Evolutionary conservation across 2,888 invertebrate genomes (phyloP), one percentile per base, ranked within the genome.

Genomic region (Stegana nigrithorax): DNA sequence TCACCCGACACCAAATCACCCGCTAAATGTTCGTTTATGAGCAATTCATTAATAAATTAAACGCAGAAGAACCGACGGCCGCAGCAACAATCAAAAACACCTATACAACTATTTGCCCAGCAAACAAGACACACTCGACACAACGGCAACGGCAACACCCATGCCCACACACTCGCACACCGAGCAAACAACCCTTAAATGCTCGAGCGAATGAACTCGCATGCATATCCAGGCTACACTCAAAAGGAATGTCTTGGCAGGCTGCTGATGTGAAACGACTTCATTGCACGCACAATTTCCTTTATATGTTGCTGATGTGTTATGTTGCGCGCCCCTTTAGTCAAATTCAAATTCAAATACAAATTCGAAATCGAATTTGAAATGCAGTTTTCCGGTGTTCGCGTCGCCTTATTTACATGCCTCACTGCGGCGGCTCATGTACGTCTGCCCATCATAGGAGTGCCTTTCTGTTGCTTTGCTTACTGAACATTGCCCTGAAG

Each of bases 241-340:
- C n/a, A n/a, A n/a, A n/a, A n/a, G n/a, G n/a, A n/a, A n/a, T n/a
- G n/a, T n/a, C n/a, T n/a, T n/a, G n/a, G n/a, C 39, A 47, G 17
- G 55, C 61, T 56, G 32, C 58, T n/a, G 45, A 36, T 47, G 57
- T 51, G 58, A 71, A 81, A 81, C 69, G 81, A 73, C 77, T 78
- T 72, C 62, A 65, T 74, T 72, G 71, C 81, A 81, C 81, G 82
- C 81, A 82, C 80, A 80, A 80, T 81, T 81, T 75, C 63, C 19
- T 55, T 23, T 32, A 32, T 3, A 32, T 1, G 8, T 58, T 53
- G 62, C 56, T 50, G 47, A 62, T 60, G 51, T 60, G 21, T 39
- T 67, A 55, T 27, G 55, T 53, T 67, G n/a, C n/a, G n/a, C n/a
- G n/a, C n/a, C n/a, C n/a, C n/a, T n/a, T n/a, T n/a, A n/a, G n/a